Evolutionary conservation across 2,888 invertebrate genomes (phyloP).

Genomic region (Myathropa florea): DNA sequence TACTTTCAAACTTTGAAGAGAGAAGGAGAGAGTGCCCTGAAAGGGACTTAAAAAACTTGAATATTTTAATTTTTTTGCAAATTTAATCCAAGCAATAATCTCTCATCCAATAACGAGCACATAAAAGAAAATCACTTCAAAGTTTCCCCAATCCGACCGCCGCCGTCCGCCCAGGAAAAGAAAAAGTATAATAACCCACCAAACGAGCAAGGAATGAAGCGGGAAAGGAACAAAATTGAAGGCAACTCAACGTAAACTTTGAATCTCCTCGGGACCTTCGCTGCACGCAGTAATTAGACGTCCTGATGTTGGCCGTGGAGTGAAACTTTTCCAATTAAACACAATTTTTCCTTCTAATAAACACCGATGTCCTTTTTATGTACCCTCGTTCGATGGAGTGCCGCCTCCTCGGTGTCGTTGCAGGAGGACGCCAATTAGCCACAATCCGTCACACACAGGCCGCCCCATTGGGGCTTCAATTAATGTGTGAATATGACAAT

Average conservation of each 20-base stretch:
- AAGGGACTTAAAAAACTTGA: not conserved
- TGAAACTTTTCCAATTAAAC: conserved; percentile 54
- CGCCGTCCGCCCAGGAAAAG: not conserved
- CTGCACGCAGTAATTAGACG: conserved; percentile 8
- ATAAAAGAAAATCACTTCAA: conserved; percentile 37
- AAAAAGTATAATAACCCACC: not conserved
- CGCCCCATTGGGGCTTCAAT: not conserved
- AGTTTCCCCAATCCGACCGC: not conserved
- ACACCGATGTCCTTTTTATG: conserved; percentile 5
- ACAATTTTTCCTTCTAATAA: conserved; percentile 1
- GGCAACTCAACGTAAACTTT: not conserved
- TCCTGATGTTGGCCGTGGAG: not conserved
- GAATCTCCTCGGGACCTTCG: not conserved
- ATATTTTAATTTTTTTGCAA: not conserved
- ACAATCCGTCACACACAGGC: not conserved
- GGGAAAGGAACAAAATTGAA: not conserved
- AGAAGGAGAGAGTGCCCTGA: not conserved
- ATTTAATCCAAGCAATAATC: conserved; percentile 47
- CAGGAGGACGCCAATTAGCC: not conserved
- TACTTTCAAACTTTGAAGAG: not conserved
- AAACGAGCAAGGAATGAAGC: not conserved
- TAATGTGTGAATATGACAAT: not conserved
- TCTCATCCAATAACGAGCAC: conserved; percentile 24
- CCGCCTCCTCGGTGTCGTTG: not conserved
- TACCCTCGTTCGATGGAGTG: conserved; percentile 20